These are phyloP conservation scores for Narcine bancroftii DNA, from an alignment of 2,113 vertebrate species.

Conservation along the genomic window DNA sequence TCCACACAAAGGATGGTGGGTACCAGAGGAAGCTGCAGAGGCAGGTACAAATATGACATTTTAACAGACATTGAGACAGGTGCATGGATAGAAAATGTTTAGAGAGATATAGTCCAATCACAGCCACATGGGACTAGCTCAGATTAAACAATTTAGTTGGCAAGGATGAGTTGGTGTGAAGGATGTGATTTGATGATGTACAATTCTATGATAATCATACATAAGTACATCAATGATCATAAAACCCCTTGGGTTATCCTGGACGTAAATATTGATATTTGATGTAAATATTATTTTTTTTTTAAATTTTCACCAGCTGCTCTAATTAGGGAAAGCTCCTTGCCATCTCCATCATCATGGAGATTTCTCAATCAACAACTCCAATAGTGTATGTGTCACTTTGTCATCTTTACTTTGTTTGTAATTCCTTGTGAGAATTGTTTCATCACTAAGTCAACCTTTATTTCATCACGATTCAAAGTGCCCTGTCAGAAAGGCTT, in stretches of 20 bases:
- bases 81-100: no score
- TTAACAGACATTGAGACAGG: no score
- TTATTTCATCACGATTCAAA: neutral
- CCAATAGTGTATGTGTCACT: neutral
- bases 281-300: neutral
- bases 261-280: no score
- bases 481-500: conserved; percentile 29
- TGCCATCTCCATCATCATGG: neutral
- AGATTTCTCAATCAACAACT: neutral
- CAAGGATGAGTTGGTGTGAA: no score
- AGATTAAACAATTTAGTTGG: no score
- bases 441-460: neutral
- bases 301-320: neutral
- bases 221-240: neutral
- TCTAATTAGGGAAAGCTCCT: neutral
- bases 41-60: no score
- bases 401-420: conserved; percentile 8
- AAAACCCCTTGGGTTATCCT: neutral
- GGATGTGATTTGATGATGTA: no score
- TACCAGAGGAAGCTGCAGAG: no score
- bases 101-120: no score
- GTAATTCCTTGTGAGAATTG: neutral
- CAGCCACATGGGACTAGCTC: no score
- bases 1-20: no score
- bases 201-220: neutral